Base-by-base conservation (phyloP, 2,797 vertebrate genomes). In the Girardinus metallicus region DNA sequence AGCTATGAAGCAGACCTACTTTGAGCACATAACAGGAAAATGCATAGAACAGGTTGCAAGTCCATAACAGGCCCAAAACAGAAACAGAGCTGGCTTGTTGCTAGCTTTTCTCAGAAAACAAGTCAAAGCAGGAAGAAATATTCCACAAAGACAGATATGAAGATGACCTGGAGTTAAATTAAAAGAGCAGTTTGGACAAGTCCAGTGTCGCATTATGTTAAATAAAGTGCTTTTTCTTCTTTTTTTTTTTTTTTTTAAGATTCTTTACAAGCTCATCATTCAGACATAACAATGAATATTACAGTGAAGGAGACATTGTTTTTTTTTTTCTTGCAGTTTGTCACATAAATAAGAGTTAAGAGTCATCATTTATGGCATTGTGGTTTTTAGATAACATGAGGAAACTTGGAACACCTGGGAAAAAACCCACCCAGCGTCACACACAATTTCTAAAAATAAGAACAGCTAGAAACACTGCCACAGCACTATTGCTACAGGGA, bases 211-310 rank as follows among this genome's bases (percentile, higher is more conserved):
- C 41, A 68, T 75, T 2, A 0, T 57, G 51, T 64, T 39, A 26
- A 76, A 86, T 95, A 94, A 95, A 95, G 94, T 94, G 94, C 94
- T 87, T 92, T 90, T 87, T 84, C n/a, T n/a, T n/a, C n/a, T 79
- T 78, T 81, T 1, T 84, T 72, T n/a, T n/a, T n/a, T n/a, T n/a
- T 80, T 84, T 26, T 83, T n/a, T n/a, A n/a, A 51, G 83, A 85
- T 23, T 49, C 73, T 80, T 87, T 36, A 85, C 75, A 83, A 80
- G 87, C 87, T 86, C 62, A 81, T 57, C 71, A 85, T 78, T 82
- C 47, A 36, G 47, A 53, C 80, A 86, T 62, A 77, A 80, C 39
- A 62, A 83, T 60, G 10, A 79, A 64, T 64, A 76, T 73, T 62
- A 88, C 88, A 83, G 88, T 10, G 44, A 57, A 74, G 82, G 10